Evolutionary conservation across 2,113 vertebrate species (phyloP).

Genomic region (Plecotus auritus): DNA sequence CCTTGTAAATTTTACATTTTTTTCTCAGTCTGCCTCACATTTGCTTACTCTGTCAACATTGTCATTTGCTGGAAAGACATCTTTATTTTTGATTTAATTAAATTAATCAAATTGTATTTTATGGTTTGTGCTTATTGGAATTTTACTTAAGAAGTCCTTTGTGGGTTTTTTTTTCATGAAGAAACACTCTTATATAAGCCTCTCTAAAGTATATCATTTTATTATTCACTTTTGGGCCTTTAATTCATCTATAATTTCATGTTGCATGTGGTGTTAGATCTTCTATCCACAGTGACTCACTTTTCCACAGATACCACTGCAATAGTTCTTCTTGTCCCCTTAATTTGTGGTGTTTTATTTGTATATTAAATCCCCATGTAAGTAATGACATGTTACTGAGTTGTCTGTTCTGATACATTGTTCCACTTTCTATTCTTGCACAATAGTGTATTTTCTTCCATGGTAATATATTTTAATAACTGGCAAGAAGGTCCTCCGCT

Average conservation of each 20-base stretch:
- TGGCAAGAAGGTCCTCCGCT: background rate
- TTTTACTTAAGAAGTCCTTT: background rate
- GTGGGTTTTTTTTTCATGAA: background rate
- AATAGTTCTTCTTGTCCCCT: background rate
- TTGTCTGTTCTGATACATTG: background rate
- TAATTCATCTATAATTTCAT: background rate
- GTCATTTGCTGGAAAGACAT: background rate
- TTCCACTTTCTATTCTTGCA: background rate
- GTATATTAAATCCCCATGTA: background rate
- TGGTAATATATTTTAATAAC: background rate
- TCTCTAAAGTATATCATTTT: background rate
- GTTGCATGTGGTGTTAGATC: background rate
- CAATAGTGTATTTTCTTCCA: background rate
- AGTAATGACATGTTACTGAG: background rate
- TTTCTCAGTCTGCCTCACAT: background rate
- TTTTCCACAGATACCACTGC: background rate
- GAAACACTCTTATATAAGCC: background rate
- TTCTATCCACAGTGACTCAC: background rate
- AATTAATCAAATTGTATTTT: background rate
- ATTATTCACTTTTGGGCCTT: background rate
- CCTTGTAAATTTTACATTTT: background rate
- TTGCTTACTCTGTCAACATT: background rate
- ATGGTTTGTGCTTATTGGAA: background rate
- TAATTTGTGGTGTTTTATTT: background rate
- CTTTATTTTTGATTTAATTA: background rate